phyloP scores from a whole-genome alignment of 37 sponge, comb jelly and placozoan species.

The Crambe crambe region DNA sequence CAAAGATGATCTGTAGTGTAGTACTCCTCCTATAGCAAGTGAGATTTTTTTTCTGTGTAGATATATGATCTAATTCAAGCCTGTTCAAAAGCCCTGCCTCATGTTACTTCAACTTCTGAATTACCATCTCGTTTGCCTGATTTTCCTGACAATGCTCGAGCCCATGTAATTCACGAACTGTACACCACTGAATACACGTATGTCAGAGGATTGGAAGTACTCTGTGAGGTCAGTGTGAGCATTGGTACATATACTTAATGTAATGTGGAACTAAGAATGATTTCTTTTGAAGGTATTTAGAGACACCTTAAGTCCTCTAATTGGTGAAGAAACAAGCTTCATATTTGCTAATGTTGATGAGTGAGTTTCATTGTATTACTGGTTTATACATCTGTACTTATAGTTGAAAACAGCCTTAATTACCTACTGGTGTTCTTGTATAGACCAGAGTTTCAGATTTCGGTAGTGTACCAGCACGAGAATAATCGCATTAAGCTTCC shows the following conservation, averaged over 20 bases:
- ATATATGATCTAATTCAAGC: conserved; percentile 66
- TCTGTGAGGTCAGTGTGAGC: conserved; percentile 67
- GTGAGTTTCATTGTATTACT: conserved; percentile 50
- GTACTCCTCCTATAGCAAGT: no score
- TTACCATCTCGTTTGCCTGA: conserved; percentile 50
- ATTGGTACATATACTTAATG: no score
- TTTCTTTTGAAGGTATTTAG: conserved; percentile 82
- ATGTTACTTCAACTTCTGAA: conserved; percentile 46
- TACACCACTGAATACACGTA: conserved; percentile 91
- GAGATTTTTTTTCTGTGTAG: conserved; percentile 1
- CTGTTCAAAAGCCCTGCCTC: conserved; percentile 41
- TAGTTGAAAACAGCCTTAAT: no score
- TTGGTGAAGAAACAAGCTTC: conserved; percentile 54
- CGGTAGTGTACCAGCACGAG: no score
- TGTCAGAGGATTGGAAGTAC: conserved; percentile 75
- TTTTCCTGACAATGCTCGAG: conserved; percentile 53
- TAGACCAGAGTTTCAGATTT: no score
- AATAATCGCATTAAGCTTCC: no score
- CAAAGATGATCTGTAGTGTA: no score
- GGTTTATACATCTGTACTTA: background rate
- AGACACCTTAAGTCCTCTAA: conserved; percentile 45
- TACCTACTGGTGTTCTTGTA: no score
- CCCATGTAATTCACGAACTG: conserved; percentile 80
- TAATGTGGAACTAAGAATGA: background rate
- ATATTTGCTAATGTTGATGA: conserved; percentile 90